phyloP scores from a whole-genome alignment of 2,797 vertebrate genomes.

The Rhadinocentrus ornatus region DNA sequence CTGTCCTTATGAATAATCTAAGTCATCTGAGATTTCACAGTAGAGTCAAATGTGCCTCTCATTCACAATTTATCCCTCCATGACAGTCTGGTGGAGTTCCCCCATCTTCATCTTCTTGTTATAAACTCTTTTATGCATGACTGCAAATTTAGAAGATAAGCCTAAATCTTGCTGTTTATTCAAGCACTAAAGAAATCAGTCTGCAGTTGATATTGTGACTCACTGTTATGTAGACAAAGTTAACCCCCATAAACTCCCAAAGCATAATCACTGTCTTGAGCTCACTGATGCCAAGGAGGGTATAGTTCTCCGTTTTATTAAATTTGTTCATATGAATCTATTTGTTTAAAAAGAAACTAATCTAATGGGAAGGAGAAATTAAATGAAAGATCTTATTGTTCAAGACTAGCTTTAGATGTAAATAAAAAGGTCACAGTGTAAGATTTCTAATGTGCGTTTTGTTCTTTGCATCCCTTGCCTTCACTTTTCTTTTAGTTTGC shows the following conservation, averaged over 20 bases:
- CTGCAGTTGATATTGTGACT: not conserved
- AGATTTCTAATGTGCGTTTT: not conserved
- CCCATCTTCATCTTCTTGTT: slow-evolving; percentile 33
- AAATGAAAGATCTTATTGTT: not conserved
- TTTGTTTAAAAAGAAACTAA: not conserved
- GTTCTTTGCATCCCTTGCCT: too few species aligned
- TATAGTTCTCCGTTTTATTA: not conserved
- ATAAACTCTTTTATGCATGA: slow-evolving; percentile 30
- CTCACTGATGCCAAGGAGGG: not conserved
- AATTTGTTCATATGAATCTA: not conserved
- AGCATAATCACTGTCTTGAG: not conserved
- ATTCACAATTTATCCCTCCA: slow-evolving; percentile 25
- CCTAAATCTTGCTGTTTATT: slow-evolving; percentile 23
- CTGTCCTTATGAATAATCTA: slow-evolving; percentile 8
- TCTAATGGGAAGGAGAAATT: not conserved
- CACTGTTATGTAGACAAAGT: not conserved
- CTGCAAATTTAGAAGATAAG: slow-evolving; percentile 17
- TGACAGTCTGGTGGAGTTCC: slow-evolving; percentile 8
- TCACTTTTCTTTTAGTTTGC: too few species aligned
- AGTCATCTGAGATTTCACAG: slow-evolving; percentile 35
- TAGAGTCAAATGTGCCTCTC: slow-evolving; percentile 31
- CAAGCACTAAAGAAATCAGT: not conserved
- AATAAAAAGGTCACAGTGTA: too few species aligned
- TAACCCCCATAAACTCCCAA: not conserved
- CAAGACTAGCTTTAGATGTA: too few species aligned